Base-by-base conservation (phyloP, 2,797 vertebrate species). In the Moxostoma hubbsi region DNA sequence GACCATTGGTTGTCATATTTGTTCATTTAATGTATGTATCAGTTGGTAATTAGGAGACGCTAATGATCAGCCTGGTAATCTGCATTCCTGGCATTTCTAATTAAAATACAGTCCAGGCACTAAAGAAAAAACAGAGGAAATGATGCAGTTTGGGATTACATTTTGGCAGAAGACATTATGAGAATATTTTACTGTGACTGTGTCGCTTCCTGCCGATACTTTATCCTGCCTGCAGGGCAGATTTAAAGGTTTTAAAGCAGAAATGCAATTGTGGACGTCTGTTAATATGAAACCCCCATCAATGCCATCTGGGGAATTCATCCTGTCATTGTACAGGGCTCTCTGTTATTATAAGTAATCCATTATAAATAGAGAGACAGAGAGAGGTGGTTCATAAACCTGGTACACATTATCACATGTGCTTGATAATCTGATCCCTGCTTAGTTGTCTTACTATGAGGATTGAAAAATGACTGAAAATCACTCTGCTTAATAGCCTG, bases 141-240 rank as follows among this genome's bases (percentile, higher is more conserved):
- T 84, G 82, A 84, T 18, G 36, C 18, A 16, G 63, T 72, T 61
- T 16, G 61, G 77, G 77, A 78, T 70, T 76, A 76, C 55, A 45
- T 75, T 80, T 80, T 79, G 81, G 83, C 83, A 85, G 75, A 76
- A 67, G 67, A 79, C 79, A 83, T 73, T 76, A 81, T 43, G 43
- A 9, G 16, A 72, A 18, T 58, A 50, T 68, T 71, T 75, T 50
- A 75, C 49, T 59, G 68, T 71, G 53, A 58, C 59, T 46, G 59
- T 13, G 18, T 74, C 24, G 79, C 65, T 24, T 57, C 24, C 46
- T 51, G 7, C 45, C 13, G 57, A 73, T 13, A 61, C 54, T 70
- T 83, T 73, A 75, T 70, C 57, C 47, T 78, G 77, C 9, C 77
- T 73, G 8, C 62, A 24, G 62, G 81, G 79, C 15, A 66, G 53